A percentile compares a stretch with the other conserved stretches of the same genome.
These are phyloP conservation scores for Hippoglossus hippoglossus DNA, from an alignment of 2,797 vertebrate genomes.

Conservation along the genomic window DNA sequence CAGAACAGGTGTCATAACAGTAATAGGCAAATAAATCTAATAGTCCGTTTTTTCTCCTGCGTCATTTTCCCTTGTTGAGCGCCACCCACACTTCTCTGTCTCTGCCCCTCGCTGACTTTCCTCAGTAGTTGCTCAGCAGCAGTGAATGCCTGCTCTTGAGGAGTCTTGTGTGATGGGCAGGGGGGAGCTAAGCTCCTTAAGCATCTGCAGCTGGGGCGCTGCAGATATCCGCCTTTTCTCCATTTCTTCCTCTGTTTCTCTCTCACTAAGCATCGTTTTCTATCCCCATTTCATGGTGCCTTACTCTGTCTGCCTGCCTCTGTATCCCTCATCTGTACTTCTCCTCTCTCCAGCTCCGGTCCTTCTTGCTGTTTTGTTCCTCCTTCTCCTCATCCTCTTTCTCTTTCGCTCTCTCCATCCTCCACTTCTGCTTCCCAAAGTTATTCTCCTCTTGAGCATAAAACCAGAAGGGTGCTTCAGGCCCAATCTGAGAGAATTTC, in stretches of 20 bases:
- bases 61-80: constrained; percentile 26
- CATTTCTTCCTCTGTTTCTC: constrained; percentile 56
- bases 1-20: background rate
- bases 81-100: constrained; percentile 43
- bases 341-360: constrained; percentile 31
- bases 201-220: constrained; percentile 71
- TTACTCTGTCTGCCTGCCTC: constrained; percentile 56
- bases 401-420: constrained; percentile 38
- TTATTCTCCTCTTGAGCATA: constrained; percentile 42
- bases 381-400: constrained; percentile 49
- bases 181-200: constrained; percentile 78
- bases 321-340: constrained; percentile 40
- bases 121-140: constrained; percentile 59
- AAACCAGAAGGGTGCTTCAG: constrained; percentile 49
- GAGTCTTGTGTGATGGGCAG: constrained; percentile 68
- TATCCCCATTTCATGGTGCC: constrained; percentile 65
- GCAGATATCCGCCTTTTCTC: constrained; percentile 73
- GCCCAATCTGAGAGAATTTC: constrained; percentile 48
- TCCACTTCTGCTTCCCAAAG: constrained; percentile 30
- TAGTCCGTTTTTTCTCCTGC: background rate
- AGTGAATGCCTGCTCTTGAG: constrained; percentile 70
- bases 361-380: constrained; percentile 39
- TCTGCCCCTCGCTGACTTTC: constrained; percentile 50
- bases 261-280: constrained; percentile 49
- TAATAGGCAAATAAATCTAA: background rate